Base-by-base conservation (phyloP, 2,797 vertebrate species). In the Fringilla coelebs region DNA sequence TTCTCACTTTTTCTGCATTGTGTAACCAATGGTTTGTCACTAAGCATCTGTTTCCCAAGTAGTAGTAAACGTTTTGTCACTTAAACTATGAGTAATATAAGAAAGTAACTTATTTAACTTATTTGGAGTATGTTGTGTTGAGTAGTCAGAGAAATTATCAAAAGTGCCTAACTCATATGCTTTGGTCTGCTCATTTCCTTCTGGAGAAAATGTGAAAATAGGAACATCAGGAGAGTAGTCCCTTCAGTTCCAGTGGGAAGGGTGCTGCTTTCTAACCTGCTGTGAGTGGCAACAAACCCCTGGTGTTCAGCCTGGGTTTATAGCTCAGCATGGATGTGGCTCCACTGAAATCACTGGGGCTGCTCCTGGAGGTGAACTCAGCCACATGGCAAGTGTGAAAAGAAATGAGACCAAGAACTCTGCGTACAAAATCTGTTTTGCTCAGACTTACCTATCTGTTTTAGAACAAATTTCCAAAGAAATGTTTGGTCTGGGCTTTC, bases 281-380 rank as follows among this genome's bases (percentile, higher is more conserved):
- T 26, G 38, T 0, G 4, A 34, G 68, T 6, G 48, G 28, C 45
- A 20, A 1, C 43, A 58, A 70, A n/a, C 11, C 31, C 16, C n/a
- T 57, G 2, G 8, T 25, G 10, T 6, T 40, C 34, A 18, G n/a
- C 15, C 2, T 19, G 54, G 17, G 5, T 16, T 71, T 45, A 0
- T 2, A 11, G 62, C 1, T 0, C 3, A 10, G 40, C 1, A 11
- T 31, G 63, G 36, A 26, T 45, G 13, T 13, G 45, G 49, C 60
- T 25, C 67, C 3, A 5, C 2, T 52, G 75, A 54, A 38, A 34
- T 60, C 45, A 8, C 45, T 2, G 22, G 29, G 70, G 29, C 55
- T 60, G n/a, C 51, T 72, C 15, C 2, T 3, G 6, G 15, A 54
- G 38, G 2, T 38, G 10, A 58, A 5, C 70, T 72, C 25, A 6